These are phyloP conservation scores for Leucoraja erinaceus DNA, from an alignment of 2,113 vertebrate species.

Conservation along the genomic window DNA sequence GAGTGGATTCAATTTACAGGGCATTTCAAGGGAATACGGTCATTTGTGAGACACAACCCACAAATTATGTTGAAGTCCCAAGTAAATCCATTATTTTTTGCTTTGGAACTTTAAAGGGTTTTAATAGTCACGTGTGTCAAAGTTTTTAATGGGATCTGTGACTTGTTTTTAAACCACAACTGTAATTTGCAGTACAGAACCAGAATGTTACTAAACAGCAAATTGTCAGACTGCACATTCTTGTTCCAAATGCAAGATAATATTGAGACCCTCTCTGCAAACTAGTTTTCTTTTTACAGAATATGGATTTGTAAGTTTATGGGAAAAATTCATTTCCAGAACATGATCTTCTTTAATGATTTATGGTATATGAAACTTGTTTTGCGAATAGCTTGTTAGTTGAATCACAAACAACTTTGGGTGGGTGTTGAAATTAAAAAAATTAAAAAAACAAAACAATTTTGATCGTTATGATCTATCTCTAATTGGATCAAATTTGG, in stretches of 20 bases:
- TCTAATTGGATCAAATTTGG: neutral
- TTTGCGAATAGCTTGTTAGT: neutral
- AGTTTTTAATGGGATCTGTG: neutral
- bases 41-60: neutral
- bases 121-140: neutral
- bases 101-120: neutral
- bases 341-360: neutral
- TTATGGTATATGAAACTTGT: neutral
- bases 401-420: neutral
- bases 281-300: no score
- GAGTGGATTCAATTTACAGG: slow-evolving; percentile 25
- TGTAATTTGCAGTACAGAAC: neutral
- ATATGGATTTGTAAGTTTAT: neutral
- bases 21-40: neutral
- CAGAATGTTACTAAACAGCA: neutral
- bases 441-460: neutral
- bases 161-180: neutral
- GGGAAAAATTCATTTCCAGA: neutral
- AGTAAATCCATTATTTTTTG: neutral
- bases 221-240: no score
- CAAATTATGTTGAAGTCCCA: neutral
- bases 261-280: no score
- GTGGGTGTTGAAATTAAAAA: neutral
- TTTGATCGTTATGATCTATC: neutral
- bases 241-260: no score